Evolutionary conservation across 2,888 invertebrate species (phyloP).

Genomic region (Ferdinandea cuprea): DNA sequence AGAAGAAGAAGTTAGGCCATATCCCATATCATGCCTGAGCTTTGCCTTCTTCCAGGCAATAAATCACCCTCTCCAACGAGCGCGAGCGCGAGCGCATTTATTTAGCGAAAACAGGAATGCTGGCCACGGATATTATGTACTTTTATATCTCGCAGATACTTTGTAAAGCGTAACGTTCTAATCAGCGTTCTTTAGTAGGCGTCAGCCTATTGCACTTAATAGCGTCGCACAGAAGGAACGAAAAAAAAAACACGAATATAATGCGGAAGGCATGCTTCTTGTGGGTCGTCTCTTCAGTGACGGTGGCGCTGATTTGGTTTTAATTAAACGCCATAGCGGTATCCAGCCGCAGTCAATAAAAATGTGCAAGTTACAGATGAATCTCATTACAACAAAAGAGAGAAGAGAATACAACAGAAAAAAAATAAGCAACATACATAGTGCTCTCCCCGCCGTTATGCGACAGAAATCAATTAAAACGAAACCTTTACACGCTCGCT

Average conservation of each 20-base stretch:
- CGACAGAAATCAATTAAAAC: constrained; percentile 60
- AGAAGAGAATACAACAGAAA: neutral
- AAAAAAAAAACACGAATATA: constrained; percentile 9
- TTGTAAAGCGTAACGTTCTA: constrained; percentile 51
- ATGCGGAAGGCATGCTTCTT: too few relatives aligned
- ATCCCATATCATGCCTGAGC: constrained; percentile 26
- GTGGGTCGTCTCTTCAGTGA: neutral
- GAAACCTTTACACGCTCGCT: constrained; percentile 49
- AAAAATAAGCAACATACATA: constrained; percentile 16
- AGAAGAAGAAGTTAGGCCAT: too few relatives aligned
- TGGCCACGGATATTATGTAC: constrained; percentile 11
- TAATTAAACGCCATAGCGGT: constrained; percentile 68
- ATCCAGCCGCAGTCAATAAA: constrained; percentile 47
- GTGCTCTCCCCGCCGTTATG: constrained; percentile 44
- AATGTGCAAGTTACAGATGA: constrained; percentile 33
- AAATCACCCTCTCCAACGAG: constrained; percentile 48
- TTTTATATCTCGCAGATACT: too few relatives aligned
- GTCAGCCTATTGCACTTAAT: constrained; percentile 43
- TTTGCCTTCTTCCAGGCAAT: constrained; percentile 55
- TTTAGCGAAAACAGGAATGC: neutral
- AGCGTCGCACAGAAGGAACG: constrained; percentile 30
- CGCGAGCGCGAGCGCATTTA: neutral
- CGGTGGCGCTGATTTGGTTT: constrained; percentile 33
- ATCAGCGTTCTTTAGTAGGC: constrained; percentile 65
- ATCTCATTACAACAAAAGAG: constrained; percentile 15